Base-by-base conservation (phyloP, 2,888 invertebrate genomes). In the Taphrorychus bicolor region DNA sequence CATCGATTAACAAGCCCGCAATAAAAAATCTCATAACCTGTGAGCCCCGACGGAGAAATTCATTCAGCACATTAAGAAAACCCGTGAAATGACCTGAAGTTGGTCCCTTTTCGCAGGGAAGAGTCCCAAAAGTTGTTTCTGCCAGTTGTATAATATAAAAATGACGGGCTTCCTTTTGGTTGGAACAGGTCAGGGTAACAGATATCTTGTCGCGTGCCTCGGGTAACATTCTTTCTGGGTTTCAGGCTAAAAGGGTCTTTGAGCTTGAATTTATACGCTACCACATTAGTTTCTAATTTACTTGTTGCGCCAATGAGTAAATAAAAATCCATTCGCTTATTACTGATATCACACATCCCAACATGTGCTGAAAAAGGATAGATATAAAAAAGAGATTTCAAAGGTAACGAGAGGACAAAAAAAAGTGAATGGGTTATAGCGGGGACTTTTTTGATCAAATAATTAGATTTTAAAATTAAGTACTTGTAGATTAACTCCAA, bases 41-140 rank as follows among this genome's bases (percentile, higher is more conserved):
- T n/a, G 22, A 52, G 17, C 3, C 52, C 52, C 52, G 42, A 5
- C 51, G 23, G 56, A 51, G 53, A 58, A 67, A 67, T 67, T 63
- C 68, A 68, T 68, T 68, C 68, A 68, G 68, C 63, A 68, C 68
- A 68, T 68, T 68, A 68, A 68, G 63, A 53, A 45, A 58, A 59
- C 62, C 62, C 62, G 67, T 62, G 62, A 67, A 67, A 67, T 67
- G 67, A 62, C 67, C 67, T 62, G 62, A 62, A 67, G 66, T 59
- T 65, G 56, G 61, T 61, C 66, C 67, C 61, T 67, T 67, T 62
- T 59, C 57, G 57, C 49, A 54, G 49, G 60, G n/a, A n/a, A 56
- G 66, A 59, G 57, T 56, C 59, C 58, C 53, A 56, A 62, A n/a
- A 62, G 61, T 62, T 67, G 61, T 61, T 67, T 61, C 52, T 67